These are phyloP conservation scores for Odontothrips loti DNA, from an alignment of 2,888 invertebrate genomes.

Conservation along the genomic window DNA sequence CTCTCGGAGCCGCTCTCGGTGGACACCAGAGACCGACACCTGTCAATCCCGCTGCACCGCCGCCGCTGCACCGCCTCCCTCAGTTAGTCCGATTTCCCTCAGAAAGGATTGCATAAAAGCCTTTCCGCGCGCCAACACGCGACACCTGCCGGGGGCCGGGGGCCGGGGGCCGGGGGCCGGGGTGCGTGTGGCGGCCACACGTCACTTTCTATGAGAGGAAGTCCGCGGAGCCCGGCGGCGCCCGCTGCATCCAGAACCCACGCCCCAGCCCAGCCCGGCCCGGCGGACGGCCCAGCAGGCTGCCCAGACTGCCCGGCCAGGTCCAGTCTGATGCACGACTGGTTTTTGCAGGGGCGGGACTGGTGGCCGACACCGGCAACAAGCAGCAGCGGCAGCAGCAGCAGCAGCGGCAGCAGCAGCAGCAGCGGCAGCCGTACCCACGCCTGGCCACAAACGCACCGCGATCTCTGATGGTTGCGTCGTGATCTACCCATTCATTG, in stretches of 20 bases:
- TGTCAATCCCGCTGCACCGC: not conserved
- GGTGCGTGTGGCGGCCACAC: not conserved
- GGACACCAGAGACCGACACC: not conserved
- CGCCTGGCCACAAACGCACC: no score
- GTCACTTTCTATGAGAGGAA: slow-evolving; percentile 1
- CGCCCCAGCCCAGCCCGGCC: not conserved
- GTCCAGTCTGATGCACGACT: not conserved
- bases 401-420: no score
- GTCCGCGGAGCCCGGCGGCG: no score
- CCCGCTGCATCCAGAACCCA: no score
- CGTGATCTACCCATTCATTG: not conserved
- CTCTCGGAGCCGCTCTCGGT: not conserved
- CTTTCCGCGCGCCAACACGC: not conserved
- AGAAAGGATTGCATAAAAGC: not conserved
- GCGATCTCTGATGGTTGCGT: not conserved
- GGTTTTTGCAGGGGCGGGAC: not conserved
- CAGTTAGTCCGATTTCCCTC: not conserved
- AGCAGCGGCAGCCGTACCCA: no score
- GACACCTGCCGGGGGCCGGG: not conserved
- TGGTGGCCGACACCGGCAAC: not conserved
- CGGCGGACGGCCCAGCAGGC: not conserved
- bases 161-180: not conserved
- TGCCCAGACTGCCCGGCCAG: not conserved
- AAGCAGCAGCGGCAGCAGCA: no score
- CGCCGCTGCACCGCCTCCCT: not conserved